These are phyloP conservation scores for Mizuhopecten yessoensis DNA, from an alignment of 1,140 invertebrate species.

Conservation along the genomic window DNA sequence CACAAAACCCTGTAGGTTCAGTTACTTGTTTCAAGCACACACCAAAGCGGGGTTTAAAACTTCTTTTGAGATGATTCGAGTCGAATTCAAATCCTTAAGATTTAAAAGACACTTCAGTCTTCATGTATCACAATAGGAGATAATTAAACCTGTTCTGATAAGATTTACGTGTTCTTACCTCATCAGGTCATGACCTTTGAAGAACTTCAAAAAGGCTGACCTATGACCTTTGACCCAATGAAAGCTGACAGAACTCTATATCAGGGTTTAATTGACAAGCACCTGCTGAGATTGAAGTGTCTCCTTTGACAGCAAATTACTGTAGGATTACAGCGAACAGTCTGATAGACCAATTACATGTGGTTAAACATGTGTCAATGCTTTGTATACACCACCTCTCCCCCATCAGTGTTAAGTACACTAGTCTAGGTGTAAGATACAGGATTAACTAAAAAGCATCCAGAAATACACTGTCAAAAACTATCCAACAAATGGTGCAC, in stretches of 20 bases:
- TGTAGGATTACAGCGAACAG: not conserved
- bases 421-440: no score
- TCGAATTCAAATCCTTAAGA: not conserved
- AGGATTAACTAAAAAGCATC: no score
- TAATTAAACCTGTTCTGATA: constrained; percentile 30
- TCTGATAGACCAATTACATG: constrained; percentile 12
- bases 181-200: not conserved
- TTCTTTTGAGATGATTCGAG: not conserved
- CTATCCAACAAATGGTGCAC: no score
- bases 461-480: no score
- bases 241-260: not conserved
- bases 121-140: not conserved
- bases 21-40: not conserved
- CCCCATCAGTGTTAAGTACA: not conserved
- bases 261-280: constrained; percentile 23
- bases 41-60: not conserved
- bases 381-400: not conserved
- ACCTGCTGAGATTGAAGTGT: constrained; percentile 31
- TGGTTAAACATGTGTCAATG: not conserved
- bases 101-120: not conserved
- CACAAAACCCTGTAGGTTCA: not conserved
- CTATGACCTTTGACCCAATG: not conserved
- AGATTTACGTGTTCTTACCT: not conserved
- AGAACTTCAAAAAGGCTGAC: not conserved
- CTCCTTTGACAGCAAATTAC: constrained; percentile 15